Percentiles rank a stretch among this genome's conserved stretches.
phyloP scores from a whole-genome alignment of 1,140 invertebrate species.

The Cyrtorhinus lividipennis region DNA sequence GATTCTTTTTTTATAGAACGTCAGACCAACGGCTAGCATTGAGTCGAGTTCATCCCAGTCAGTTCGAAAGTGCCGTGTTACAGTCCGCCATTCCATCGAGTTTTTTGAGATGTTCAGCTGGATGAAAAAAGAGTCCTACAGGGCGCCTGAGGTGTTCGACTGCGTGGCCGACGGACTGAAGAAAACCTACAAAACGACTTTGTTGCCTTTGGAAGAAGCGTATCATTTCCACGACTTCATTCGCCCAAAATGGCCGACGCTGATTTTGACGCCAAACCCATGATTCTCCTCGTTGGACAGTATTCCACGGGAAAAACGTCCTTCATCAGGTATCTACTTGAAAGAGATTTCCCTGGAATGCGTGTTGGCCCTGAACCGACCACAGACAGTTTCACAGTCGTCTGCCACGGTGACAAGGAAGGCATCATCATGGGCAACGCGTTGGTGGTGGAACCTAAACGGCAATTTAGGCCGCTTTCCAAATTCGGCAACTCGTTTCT shows the following conservation, averaged over 20 bases:
- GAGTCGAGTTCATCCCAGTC: background rate
- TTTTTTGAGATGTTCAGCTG: constrained; percentile 62
- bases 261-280: constrained; percentile 97
- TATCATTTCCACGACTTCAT: constrained; percentile 97
- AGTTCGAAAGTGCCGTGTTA: background rate
- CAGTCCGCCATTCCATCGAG: background rate
- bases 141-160: constrained; percentile 62
- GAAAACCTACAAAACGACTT: constrained; percentile 77
- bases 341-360: constrained; percentile 88
- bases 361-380: constrained; percentile 93
- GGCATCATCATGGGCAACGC: constrained; percentile 95
- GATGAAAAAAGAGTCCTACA: constrained; percentile 56
- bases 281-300: constrained; percentile 94
- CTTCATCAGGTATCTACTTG: constrained; percentile 90
- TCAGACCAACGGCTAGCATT: background rate
- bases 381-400: constrained; percentile 94
- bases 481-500: constrained; percentile 98
- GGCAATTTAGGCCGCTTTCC: constrained; percentile 85
- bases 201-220: constrained; percentile 79
- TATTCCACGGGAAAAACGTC: constrained; percentile 99
- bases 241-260: constrained; percentile 89
- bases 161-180: constrained; percentile 79
- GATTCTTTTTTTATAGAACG: background rate
- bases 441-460: constrained; percentile 91
- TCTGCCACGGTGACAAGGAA: constrained; percentile 87